Evolutionary conservation across 2,888 invertebrate species (phyloP).

Genomic region (Chymomyza caudatula): DNA sequence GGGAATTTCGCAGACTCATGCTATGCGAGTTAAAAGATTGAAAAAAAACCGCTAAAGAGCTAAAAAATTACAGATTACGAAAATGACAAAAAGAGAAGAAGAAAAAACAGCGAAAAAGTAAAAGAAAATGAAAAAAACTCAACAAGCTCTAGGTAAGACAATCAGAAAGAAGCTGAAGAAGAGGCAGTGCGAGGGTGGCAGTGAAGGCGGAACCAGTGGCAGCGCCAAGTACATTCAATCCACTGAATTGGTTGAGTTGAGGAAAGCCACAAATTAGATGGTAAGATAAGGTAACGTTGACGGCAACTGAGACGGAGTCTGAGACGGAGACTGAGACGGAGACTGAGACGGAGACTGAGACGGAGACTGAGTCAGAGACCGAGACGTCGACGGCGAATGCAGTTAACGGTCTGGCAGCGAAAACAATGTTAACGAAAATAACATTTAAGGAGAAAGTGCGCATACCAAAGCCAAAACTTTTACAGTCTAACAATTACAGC

Average conservation of each 20-base stretch:
- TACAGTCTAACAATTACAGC: slow-evolving; percentile 63
- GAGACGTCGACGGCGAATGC: slow-evolving; percentile 5
- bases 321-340: neutral
- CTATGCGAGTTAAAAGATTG: neutral
- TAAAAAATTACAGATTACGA: slow-evolving; percentile 38
- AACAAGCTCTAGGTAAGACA: slow-evolving; percentile 1
- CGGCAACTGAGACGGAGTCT: neutral
- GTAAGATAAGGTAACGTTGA: slow-evolving; percentile 19
- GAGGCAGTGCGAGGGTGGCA: neutral
- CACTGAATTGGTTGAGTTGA: slow-evolving; percentile 17
- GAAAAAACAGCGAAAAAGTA: slow-evolving; percentile 1
- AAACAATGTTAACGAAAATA: slow-evolving; percentile 67
- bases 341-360: slow-evolving; percentile 2
- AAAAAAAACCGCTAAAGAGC: slow-evolving; percentile 13
- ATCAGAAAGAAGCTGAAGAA: slow-evolving; percentile 5
- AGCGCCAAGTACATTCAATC: neutral
- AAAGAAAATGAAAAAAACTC: neutral
- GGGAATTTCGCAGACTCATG: slow-evolving; percentile 31
- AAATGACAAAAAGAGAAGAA: slow-evolving; percentile 32
- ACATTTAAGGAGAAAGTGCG: slow-evolving; percentile 69
- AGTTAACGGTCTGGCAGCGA: slow-evolving; percentile 39
- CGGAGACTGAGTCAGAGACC: neutral
- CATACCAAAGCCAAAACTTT: slow-evolving; percentile 61
- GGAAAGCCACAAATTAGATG: slow-evolving; percentile 67
- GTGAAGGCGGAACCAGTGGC: slow-evolving; percentile 36